Conservation (phyloP, 2,797 vertebrate species). For the Otolemur crassicaudatus region DNA sequence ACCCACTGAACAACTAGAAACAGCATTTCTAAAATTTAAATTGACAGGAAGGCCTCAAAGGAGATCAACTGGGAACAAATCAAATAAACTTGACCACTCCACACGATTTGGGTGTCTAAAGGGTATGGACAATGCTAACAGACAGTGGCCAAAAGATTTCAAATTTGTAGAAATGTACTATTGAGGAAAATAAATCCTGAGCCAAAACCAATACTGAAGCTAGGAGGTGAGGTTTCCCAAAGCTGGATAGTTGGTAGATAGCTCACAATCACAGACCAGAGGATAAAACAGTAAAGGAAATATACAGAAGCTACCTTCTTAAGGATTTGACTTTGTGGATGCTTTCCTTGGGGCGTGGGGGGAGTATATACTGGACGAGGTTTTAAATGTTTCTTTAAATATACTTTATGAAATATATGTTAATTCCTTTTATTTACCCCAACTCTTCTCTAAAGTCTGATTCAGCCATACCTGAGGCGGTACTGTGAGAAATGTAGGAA, state of each 20-base stretch:
- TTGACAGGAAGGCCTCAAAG: conserved; percentile 34
- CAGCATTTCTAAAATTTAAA: conserved; percentile 35
- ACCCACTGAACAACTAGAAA: conserved; percentile 11
- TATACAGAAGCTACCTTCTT: neutral
- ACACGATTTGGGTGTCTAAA: conserved; percentile 29
- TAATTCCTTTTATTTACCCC: neutral
- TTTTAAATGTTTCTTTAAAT: conserved; percentile 11
- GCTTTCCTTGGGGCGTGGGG: neutral
- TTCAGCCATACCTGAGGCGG: neutral
- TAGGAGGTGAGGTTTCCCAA: neutral
- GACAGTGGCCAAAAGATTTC: neutral
- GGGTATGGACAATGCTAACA: neutral
- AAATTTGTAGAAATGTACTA: neutral
- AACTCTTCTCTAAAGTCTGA: neutral
- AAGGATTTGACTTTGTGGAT: neutral
- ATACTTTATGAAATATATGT: neutral
- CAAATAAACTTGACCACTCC: neutral
- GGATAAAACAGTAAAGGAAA: neutral
- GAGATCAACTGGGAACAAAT: neutral
- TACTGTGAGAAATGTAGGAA: neutral
- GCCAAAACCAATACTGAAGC: neutral
- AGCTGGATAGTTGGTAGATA: neutral
- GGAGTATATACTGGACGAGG: neutral
- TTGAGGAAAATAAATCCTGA: conserved; percentile 2
- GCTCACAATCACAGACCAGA: neutral